Evolutionary conservation across 35 echinoderm and acorn worm species (phyloP).

Genomic region (Hemicentrotus pulcherrimus): DNA sequence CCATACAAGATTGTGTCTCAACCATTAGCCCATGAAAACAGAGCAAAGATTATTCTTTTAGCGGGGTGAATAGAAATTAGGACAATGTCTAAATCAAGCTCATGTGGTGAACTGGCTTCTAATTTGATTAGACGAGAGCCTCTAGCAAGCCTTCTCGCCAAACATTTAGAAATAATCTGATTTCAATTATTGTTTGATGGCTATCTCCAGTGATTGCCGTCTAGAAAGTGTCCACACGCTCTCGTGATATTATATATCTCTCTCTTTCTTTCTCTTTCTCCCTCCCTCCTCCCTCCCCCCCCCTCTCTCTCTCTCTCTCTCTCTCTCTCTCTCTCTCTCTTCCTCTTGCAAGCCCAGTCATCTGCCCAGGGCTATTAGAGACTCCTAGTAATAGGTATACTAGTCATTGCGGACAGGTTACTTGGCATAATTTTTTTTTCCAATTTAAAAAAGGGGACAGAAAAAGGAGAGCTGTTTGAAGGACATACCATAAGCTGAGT

Average conservation of each 20-base stretch:
- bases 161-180: conserved; percentile 1
- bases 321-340: not conserved
- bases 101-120: not conserved
- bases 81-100: not conserved
- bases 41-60: not conserved
- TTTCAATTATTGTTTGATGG: not conserved
- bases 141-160: not conserved
- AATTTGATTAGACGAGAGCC: not conserved
- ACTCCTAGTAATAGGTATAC: not conserved
- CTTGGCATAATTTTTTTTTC: not conserved
- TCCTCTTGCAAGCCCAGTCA: not conserved
- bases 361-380: not conserved
- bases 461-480: not conserved
- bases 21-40: not conserved
- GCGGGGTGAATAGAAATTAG: not conserved
- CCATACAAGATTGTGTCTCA: not conserved
- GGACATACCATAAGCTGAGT: not conserved
- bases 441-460: not conserved
- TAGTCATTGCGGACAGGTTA: not conserved
- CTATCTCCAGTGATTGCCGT: not conserved
- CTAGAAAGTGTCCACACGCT: not conserved
- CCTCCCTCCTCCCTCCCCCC: not conserved
- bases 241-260: not conserved
- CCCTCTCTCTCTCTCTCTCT: not conserved
- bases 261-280: not conserved